Evolutionary conservation across 2,888 invertebrate genomes (phyloP), one percentile per base, ranked within the genome.

Genomic region (Megaustenia siamemsis): DNA sequence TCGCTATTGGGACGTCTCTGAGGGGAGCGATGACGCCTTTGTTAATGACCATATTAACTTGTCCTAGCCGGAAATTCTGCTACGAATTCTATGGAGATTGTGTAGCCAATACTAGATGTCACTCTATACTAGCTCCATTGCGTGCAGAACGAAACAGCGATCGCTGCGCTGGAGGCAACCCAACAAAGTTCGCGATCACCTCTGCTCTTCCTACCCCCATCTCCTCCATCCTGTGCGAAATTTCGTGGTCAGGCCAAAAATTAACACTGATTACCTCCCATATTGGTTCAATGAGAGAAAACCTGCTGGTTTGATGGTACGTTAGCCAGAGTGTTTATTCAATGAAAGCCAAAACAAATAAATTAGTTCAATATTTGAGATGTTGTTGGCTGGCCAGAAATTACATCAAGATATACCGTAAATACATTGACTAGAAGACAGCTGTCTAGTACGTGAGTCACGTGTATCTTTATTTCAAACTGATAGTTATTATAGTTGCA

Each of bases 1-100:
- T 77, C 76, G 76, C 77, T 53, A 68, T 18, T 15, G 83, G 83
- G 83, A 83, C 49, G 32, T 77, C 83, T 66, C 83, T 8, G 66
- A 77, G 56, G 83, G 35, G 69, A 35, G 35, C 53, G 38, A 38
- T 76, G 76, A 83, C 83, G 56, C 83, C 82, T 83, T 49, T 40
- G 43, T 49, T 83, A 83, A 83, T 83, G 77, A 83, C 68, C 53
- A 75, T 77, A 77, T 83, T 83, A 83, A 83, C 83, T 77, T 76
- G 28, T 60, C 76, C 68, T 45, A 49, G 53, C 38, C 49, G 66
- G 68, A 76, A 68, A 53, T 68, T 76, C 60, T 73, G 49, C 28
- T 38, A 15, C n/a, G 66, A 80, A 80, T 80, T 68, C 80, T 49
- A 35, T 49, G 40, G 80, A 68, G 80, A 80, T 80, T 8, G 49